Evolutionary conservation across 2,888 invertebrate genomes (phyloP), one percentile per base, ranked within the genome.

Genomic region (Melolontha melolontha): DNA sequence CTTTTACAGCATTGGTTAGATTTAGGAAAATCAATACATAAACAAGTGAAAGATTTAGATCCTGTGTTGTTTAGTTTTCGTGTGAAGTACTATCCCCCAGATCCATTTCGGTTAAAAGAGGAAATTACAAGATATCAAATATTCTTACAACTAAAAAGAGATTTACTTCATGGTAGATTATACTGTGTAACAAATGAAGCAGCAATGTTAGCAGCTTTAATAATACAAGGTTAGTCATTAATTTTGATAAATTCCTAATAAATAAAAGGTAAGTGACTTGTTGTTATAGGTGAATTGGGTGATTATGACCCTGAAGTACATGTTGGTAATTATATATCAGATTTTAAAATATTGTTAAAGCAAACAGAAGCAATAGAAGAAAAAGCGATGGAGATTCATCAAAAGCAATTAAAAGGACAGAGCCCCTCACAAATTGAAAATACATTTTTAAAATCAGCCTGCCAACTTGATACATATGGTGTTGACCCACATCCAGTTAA

Each of bases 401-500:
- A 93, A 76, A 92, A 91, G 63, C 91, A 94, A 64, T 89, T 97
- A 54, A 91, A 94, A 74, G 95, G 94, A 51, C 92, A 95, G 85
- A 90, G 92, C 57, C 91, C 95, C 1, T 91, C 92, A 65, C 93
- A 94, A 77, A 93, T 96, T 0, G 97, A 98, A 85, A 90, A 91
- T 69, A 90, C 92, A 75, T 98, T 98, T 84, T 89, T 98, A 77
- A 93, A 93, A 83, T 92, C 96, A 77, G 95, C 97, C 47, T 92
- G 94, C 74, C 91, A 92, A 73, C 86, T 98, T 67, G 98, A 98
- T 83, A 97, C 98, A 0, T 98, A 98, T 80, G 98, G 98, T 27
- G 94, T 98, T 40, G 98, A 98, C 85, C 98, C 98, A 8, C 97
- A 98, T 86, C 95, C 96, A 69, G 98, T 98, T 34, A 98, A 98